A percentile compares a stretch with the other conserved stretches of the same genome.
Evolutionary conservation across 2,113 vertebrate genomes (phyloP).

Genomic region (Odocoileus hemionus): DNA sequence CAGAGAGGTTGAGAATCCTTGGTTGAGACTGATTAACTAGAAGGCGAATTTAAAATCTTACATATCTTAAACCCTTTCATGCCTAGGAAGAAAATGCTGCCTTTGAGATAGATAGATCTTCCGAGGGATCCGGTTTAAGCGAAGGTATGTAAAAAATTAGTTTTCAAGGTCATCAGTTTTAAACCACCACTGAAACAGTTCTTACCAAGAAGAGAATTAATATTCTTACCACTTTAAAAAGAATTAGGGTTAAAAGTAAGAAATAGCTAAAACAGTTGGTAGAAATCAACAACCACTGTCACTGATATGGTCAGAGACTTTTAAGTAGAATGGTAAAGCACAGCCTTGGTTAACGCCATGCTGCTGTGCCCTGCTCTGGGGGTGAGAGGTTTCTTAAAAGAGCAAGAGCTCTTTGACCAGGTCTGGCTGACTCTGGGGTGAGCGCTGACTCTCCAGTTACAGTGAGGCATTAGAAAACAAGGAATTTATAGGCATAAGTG

Average conservation of each 20-base stretch:
- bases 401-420: not conserved
- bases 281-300: no score
- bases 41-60: conserved; percentile 39
- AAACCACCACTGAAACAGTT: not conserved
- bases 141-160: conserved; percentile 56
- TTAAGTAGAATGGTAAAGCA: not conserved
- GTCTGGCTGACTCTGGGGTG: fast-evolving
- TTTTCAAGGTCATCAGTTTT: not conserved
- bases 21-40: conserved; percentile 28
- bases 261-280: not conserved
- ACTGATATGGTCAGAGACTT: not conserved
- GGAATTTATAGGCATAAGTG: not conserved
- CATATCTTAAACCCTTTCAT: conserved; percentile 63
- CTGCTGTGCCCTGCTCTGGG: not conserved
- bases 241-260: not conserved
- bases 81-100: conserved; percentile 64
- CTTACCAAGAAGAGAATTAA: not conserved
- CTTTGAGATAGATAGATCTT: conserved; percentile 44
- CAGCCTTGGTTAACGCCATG: not conserved
- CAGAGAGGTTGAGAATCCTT: conserved; percentile 68
- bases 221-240: not conserved
- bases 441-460: not conserved
- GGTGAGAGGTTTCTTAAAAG: not conserved
- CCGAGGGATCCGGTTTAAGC: conserved; percentile 47
- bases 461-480: not conserved